Evolutionary conservation across 2,888 invertebrate genomes (phyloP).

Genomic region (Thysanoteuthis rhombus): DNA sequence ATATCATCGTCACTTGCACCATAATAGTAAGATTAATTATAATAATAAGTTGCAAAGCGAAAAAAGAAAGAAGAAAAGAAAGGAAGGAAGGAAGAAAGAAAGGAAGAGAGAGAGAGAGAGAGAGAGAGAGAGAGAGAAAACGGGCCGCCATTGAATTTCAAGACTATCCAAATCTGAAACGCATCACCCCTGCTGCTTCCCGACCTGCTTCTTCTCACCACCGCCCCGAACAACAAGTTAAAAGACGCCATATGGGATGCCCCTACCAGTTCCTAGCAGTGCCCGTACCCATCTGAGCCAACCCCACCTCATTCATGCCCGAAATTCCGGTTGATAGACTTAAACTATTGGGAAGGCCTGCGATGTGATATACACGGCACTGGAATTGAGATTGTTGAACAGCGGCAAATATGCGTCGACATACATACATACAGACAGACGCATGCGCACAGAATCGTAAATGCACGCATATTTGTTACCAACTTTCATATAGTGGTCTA

Average conservation of each 20-base stretch:
- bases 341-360: conserved; percentile 12
- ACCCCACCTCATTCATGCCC: neutral
- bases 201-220: neutral
- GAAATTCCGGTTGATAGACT: neutral
- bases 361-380: neutral
- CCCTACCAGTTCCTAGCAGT: neutral
- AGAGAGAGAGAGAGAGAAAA: too few relatives aligned
- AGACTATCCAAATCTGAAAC: too few relatives aligned
- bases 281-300: neutral
- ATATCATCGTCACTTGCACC: too few relatives aligned
- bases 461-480: neutral
- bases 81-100: too few relatives aligned
- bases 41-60: too few relatives aligned
- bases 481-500: too few relatives aligned
- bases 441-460: neutral
- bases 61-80: too few relatives aligned
- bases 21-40: too few relatives aligned
- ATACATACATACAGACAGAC: neutral
- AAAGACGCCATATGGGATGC: neutral
- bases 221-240: neutral
- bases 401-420: neutral
- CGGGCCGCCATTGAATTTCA: too few relatives aligned
- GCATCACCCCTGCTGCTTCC: neutral
- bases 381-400: neutral
- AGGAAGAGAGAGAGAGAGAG: too few relatives aligned